Base-by-base conservation (phyloP, 2,888 invertebrate species). In the Arenicola marina region DNA sequence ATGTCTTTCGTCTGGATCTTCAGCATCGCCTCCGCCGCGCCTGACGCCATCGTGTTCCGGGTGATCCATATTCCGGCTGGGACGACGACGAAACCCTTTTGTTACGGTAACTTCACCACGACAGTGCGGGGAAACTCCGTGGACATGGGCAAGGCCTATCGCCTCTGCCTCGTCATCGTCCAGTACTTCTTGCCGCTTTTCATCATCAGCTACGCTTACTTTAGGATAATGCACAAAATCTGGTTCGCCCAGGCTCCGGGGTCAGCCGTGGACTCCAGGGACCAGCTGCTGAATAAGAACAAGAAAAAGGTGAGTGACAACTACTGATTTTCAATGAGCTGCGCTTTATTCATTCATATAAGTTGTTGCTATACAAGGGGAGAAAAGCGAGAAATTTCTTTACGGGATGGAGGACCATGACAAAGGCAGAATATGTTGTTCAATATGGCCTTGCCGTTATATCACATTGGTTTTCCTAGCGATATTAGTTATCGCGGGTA, bases 221-320 rank as follows among this genome's bases (percentile, higher is more conserved):
- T 88, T 48, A 86, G 91, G 76, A 92, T 93, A 88, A 91, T 90
- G 0, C 86, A 89, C 75, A 89, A 89, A 71, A 85, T 93, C 33
- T 92, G 92, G 91, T 90, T 91, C 2, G 89, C 90, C 2, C 87
- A 88, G 53, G 89, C 91, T 1, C 92, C 92, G 0, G 92, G 92
- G 3, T 90, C 91, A 76, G 91, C 91, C 0, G 89, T 91, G 75
- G 90, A 91, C 79, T 87, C 87, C 18, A 86, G 92, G 29, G 92
- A 92, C 75, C 90, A 90, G n/a, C 89, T 89, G 61, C 87, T 92
- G 62, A 88, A 91, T 84, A 89, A 88, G 74, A 93, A 93, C 78
- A 92, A 92, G 79, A 91, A 91, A 77, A 92, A 90, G 89, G 92
- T 92, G 82, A 78, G 83, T n/a, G n/a, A n/a, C n/a, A n/a, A n/a